Conservation (phyloP, 1,140 invertebrate genomes). For the Drosophila hydei region DNA sequence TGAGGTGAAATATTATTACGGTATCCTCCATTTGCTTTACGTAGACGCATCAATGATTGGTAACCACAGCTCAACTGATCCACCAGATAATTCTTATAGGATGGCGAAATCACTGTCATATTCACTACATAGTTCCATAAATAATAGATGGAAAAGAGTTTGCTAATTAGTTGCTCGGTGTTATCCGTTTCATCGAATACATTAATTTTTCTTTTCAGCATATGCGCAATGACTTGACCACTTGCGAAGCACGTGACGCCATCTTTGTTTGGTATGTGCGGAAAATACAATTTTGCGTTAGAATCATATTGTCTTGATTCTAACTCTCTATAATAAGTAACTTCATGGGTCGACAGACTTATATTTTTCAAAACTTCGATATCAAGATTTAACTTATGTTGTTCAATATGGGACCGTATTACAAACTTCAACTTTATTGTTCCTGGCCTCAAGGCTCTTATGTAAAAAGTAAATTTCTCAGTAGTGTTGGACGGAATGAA, state of each 20-base stretch:
- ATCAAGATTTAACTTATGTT: too few relatives aligned
- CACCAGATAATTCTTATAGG: not conserved
- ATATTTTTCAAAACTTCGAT: too few relatives aligned
- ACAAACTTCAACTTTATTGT: too few relatives aligned
- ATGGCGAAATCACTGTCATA: not conserved
- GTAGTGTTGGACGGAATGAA: too few relatives aligned
- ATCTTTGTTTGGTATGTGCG: not conserved
- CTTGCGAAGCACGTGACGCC: conserved; percentile 19
- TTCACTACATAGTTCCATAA: conserved; percentile 16
- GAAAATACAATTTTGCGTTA: too few relatives aligned
- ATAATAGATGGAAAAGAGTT: conserved; percentile 18
- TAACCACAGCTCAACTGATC: conserved; percentile 26
- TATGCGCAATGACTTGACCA: not conserved
- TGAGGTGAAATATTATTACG: not conserved
- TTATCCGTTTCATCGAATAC: conserved; percentile 22
- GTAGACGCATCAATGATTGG: conserved; percentile 26
- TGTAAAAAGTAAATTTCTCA: too few relatives aligned
- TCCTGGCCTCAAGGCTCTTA: too few relatives aligned
- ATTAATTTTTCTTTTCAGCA: too few relatives aligned
- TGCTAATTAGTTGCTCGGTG: conserved; percentile 38
- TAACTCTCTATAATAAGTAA: too few relatives aligned
- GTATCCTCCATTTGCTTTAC: conserved; percentile 9
- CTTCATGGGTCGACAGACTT: too few relatives aligned
- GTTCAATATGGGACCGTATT: too few relatives aligned
- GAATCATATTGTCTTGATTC: too few relatives aligned